A percentile compares a stretch with the other conserved stretches of the same genome.
Conservation (phyloP, 92 coral and sea anemone genomes). For the Palythoa caribaeorum region DNA sequence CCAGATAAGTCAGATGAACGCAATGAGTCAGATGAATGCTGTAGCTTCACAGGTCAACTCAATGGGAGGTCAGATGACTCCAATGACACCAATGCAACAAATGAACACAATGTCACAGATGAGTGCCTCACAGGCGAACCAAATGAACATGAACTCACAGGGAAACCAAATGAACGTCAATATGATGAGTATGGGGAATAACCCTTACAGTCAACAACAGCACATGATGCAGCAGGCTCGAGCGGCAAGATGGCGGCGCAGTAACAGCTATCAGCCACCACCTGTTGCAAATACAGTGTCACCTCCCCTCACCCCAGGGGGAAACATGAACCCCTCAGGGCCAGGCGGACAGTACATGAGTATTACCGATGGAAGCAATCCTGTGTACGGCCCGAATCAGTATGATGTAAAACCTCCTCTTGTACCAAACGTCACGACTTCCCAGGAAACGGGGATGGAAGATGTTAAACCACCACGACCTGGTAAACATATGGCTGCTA, state of each 20-base stretch:
- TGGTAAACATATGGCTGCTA: conserved; percentile 21
- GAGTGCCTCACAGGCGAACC: conserved; percentile 33
- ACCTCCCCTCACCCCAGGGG: conserved; percentile 82
- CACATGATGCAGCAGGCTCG: conserved; percentile 23
- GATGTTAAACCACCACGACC: conserved; percentile 84
- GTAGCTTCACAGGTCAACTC: conserved; percentile 21
- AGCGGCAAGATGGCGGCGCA: conserved; percentile 32
- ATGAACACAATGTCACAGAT: conserved; percentile 53
- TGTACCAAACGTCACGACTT: conserved; percentile 70
- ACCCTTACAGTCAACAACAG: conserved; percentile 27
- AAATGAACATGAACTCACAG: conserved; percentile 8
- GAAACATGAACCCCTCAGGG: conserved; percentile 62
- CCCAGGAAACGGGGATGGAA: conserved; percentile 73
- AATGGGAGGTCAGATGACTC: conserved; percentile 50
- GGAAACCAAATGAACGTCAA: conserved; percentile 37
- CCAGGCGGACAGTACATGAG: conserved; percentile 74
- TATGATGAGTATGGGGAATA: conserved; percentile 35
- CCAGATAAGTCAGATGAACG: conserved; percentile 68
- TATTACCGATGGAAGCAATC: conserved; percentile 65
- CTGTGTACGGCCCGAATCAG: conserved; percentile 48
- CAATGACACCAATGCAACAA: conserved; percentile 67
- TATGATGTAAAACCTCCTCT: conserved; percentile 73
- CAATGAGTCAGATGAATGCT: conserved; percentile 43
- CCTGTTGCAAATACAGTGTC: conserved; percentile 81
- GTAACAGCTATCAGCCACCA: conserved; percentile 62